Evolutionary conservation across 92 coral and sea anemone species (phyloP).

Genomic region (Porites rus): DNA sequence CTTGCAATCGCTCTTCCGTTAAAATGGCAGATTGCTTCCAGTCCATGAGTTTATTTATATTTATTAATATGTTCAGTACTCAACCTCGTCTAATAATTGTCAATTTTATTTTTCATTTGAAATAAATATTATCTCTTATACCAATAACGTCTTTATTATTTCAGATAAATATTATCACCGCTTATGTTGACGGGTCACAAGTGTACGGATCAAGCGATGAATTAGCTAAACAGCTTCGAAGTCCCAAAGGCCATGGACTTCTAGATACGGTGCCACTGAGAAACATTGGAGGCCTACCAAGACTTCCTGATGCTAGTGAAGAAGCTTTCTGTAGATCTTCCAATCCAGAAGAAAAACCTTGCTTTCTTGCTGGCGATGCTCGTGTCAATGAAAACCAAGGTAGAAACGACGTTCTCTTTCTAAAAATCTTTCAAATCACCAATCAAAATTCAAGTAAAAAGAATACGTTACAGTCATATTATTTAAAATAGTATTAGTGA

Average conservation of each 20-base stretch:
- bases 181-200: constrained; percentile 88
- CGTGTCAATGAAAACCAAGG: constrained; percentile 56
- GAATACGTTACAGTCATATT: too few relatives aligned
- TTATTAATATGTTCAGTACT: too few relatives aligned
- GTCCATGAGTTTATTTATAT: too few relatives aligned
- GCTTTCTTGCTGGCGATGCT: constrained; percentile 42
- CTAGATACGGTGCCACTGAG: not conserved
- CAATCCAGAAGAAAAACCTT: constrained; percentile 8
- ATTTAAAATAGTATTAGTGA: too few relatives aligned
- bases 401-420: not conserved
- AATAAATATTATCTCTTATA: too few relatives aligned
- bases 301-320: constrained; percentile 9
- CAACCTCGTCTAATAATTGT: too few relatives aligned
- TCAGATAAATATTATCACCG: constrained; percentile 86
- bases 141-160: not conserved
- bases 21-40: too few relatives aligned
- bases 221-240: constrained; percentile 60
- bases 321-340: constrained; percentile 45
- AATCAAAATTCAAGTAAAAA: too few relatives aligned
- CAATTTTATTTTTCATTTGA: too few relatives aligned
- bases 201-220: constrained; percentile 83
- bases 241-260: not conserved
- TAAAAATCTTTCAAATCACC: too few relatives aligned
- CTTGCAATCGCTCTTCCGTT: too few relatives aligned
- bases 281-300: not conserved